Percentiles rank a stretch among this genome's conserved stretches.
Conservation (phyloP, 1,140 invertebrate genomes). For the Adelges cooleyi region DNA sequence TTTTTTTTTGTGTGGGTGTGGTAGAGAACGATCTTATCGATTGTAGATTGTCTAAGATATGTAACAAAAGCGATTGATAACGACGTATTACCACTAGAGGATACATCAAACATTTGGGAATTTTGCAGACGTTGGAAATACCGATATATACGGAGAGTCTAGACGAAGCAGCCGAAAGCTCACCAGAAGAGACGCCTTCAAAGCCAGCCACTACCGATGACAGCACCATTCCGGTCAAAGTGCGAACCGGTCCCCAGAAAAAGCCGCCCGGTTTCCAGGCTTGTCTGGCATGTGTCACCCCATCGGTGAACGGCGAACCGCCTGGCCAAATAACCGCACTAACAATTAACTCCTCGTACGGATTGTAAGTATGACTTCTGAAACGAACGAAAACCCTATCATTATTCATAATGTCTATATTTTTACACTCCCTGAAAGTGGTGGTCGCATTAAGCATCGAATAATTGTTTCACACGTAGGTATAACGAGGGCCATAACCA, state of each 20-base stretch:
- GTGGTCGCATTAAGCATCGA: no score
- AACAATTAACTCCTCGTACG: conserved; percentile 88
- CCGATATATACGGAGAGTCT: conserved; percentile 14
- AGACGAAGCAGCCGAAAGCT: conserved; percentile 13
- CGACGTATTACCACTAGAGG: no score
- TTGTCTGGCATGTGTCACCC: conserved; percentile 83
- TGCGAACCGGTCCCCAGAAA: conserved; percentile 62
- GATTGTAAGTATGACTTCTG: conserved; percentile 83
- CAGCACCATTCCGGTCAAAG: conserved; percentile 49
- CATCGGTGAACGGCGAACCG: conserved; percentile 63
- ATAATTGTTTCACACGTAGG: no score
- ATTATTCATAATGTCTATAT: no score
- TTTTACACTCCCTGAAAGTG: no score
- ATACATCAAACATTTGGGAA: not conserved
- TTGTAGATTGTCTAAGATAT: no score
- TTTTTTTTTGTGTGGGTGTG: no score
- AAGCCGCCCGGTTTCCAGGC: conserved; percentile 88
- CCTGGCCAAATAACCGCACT: conserved; percentile 76
- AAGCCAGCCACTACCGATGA: not conserved
- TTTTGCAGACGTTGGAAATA: conserved; percentile 2
- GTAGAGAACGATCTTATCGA: no score
- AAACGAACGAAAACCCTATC: no score
- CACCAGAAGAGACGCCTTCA: conserved; percentile 9
- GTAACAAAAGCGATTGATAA: no score
- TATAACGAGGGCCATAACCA: no score